Conservation (phyloP, 2,888 invertebrate species). For the Laothoe populi region DNA sequence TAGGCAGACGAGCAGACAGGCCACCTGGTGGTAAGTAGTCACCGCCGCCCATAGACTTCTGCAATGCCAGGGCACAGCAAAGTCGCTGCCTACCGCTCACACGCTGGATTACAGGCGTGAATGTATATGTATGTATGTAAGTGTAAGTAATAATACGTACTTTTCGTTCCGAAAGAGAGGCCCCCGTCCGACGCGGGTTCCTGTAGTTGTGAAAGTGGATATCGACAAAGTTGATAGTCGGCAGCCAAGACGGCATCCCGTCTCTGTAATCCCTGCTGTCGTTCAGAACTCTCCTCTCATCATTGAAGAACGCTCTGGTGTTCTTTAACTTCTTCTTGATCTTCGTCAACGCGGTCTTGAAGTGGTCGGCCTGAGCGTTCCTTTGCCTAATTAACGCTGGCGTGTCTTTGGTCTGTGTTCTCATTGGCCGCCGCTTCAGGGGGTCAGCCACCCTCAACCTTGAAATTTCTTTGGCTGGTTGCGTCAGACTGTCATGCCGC, state of each 20-base stretch:
- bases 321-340: conserved; percentile 70
- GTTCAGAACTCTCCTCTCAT: conserved; percentile 60
- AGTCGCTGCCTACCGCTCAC: no score
- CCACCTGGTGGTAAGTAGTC: no score
- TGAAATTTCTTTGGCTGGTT: conserved; percentile 54
- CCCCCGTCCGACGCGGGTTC: conserved; percentile 50
- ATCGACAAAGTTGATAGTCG: conserved; percentile 73
- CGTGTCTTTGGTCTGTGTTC: conserved; percentile 61
- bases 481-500: conserved; percentile 51
- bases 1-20: no score
- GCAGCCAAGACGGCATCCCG: conserved; percentile 74
- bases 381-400: conserved; percentile 49
- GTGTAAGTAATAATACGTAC: conserved; percentile 61
- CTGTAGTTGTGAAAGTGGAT: conserved; percentile 70
- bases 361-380: conserved; percentile 56
- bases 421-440: conserved; percentile 42
- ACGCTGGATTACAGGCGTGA: no score
- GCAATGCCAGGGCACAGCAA: no score
- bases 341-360: conserved; percentile 64
- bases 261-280: conserved; percentile 67
- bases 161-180: conserved; percentile 66
- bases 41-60: no score
- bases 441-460: conserved; percentile 44
- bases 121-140: no score
- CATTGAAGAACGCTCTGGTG: conserved; percentile 65